phyloP scores from a whole-genome alignment of 2,888 invertebrate species.

The Pristionchus entomophagus region DNA sequence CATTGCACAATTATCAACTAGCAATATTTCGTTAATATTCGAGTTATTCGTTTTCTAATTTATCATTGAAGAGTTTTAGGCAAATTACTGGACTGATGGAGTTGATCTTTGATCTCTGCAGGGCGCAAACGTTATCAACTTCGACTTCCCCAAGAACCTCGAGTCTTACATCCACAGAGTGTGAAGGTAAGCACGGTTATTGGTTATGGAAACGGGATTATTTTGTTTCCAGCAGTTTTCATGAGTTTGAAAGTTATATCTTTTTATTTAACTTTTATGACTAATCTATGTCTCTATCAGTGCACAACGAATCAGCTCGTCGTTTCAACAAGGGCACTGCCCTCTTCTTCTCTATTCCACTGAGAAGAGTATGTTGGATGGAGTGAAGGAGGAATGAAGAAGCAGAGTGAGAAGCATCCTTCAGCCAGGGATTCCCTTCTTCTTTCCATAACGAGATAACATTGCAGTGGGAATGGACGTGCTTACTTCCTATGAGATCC shows the following conservation, averaged over 20 bases:
- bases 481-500: conserved; percentile 90
- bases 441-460: neutral
- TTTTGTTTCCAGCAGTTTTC: too few species aligned
- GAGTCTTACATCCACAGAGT: conserved; percentile 95
- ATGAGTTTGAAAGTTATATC: too few species aligned
- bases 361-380: conserved; percentile 63
- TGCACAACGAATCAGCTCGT: conserved; percentile 77
- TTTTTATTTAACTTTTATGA: too few species aligned
- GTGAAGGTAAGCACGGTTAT: conserved; percentile 80
- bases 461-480: conserved; percentile 73
- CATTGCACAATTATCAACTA: too few species aligned
- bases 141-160: conserved; percentile 93
- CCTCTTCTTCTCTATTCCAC: conserved; percentile 69
- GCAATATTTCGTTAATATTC: too few species aligned
- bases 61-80: too few species aligned
- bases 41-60: too few species aligned
- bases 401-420: conserved; percentile 71
- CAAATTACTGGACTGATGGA: too few species aligned
- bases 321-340: conserved; percentile 77
- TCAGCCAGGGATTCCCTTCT: too few species aligned
- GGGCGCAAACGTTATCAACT: conserved; percentile 97
- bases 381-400: conserved; percentile 79
- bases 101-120: too few species aligned
- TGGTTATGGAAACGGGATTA: too few species aligned
- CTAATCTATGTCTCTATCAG: too few species aligned